Base-by-base conservation (phyloP, 2,113 vertebrate species). In the Sprattus sprattus region DNA sequence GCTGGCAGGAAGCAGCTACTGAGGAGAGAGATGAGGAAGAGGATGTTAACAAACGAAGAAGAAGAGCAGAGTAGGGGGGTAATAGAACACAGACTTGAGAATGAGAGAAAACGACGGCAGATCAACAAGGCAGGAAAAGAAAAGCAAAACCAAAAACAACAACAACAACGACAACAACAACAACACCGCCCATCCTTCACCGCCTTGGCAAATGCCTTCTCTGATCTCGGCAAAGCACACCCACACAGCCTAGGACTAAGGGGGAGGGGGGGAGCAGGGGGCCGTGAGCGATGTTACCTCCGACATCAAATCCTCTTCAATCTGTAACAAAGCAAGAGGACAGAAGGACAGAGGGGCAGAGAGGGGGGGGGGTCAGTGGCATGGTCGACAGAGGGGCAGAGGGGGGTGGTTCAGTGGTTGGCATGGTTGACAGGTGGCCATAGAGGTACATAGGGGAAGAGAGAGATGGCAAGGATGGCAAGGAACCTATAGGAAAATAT, bases 291-390 rank as follows among this genome's bases (percentile, higher is more conserved):
- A 80, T 46, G 92, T 95, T 95, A 96, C 95, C 94, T 95, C 94
- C 83, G 95, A 95, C 85, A 92, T 90, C 91, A 95, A 92, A 86
- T 95, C 93, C 87, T 95, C 93, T 94, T 95, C 93, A 89, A 90
- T 92, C 95, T 95, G 90, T 60, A 88, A 83, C 85, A 88, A 88
- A 88, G 87, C 92, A 92, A 92, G 45, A 39, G 44, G 44, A 57
- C 15, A 83, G 10, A 84, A 85, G 49, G 8, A 64, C 50, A 88
- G 83, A 91, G 89, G 90, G 75, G 89, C 85, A 89, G 90, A 88
- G 85, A 85, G 86, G 88, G 88, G 89, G 88, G 89, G 32, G 71
- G 83, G 89, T 85, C 91, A 91, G 88, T 9, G 81, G 16, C 78
- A 52, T 81, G 64, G 64, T 28, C n/a, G 6, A 67, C 64, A 20